Evolutionary conservation across 2,888 invertebrate genomes (phyloP).

Genomic region (Neelides folsomi): DNA sequence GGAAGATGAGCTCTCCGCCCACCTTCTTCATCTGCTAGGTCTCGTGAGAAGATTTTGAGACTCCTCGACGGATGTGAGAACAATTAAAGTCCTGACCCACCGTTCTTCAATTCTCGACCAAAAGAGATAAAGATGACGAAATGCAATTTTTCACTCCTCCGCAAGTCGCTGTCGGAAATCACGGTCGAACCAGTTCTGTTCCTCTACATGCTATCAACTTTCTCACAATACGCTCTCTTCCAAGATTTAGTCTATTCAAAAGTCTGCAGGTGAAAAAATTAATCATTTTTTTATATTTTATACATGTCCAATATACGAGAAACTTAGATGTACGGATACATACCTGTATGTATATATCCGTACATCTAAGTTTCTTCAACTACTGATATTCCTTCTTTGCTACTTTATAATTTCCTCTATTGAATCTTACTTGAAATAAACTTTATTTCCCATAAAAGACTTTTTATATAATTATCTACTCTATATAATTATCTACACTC

Average conservation of each 20-base stretch:
- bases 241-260: constrained; percentile 39
- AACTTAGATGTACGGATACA: too few relatives aligned
- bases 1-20: too few relatives aligned
- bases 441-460: too few relatives aligned
- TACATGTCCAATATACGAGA: too few relatives aligned
- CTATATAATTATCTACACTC: too few relatives aligned
- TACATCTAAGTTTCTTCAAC: too few relatives aligned
- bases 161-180: constrained; percentile 25
- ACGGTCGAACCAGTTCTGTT: constrained; percentile 41
- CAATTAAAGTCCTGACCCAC: not conserved
- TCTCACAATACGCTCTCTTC: constrained; percentile 37
- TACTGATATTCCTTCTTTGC: too few relatives aligned
- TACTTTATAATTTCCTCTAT: too few relatives aligned
- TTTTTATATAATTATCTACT: too few relatives aligned
- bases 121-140: not conserved
- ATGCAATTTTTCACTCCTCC: constrained; percentile 1
- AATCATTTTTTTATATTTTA: too few relatives aligned
- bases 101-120: not conserved
- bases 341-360: too few relatives aligned
- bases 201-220: constrained; percentile 39
- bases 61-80: not conserved
- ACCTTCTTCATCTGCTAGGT: not conserved
- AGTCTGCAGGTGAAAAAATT: constrained; percentile 35
- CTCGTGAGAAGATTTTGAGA: not conserved
- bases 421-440: too few relatives aligned